Percentiles rank a stretch among this genome's conserved stretches.
Conservation (phyloP, 2,113 vertebrate genomes). For the Coregonus clupeaformis region DNA sequence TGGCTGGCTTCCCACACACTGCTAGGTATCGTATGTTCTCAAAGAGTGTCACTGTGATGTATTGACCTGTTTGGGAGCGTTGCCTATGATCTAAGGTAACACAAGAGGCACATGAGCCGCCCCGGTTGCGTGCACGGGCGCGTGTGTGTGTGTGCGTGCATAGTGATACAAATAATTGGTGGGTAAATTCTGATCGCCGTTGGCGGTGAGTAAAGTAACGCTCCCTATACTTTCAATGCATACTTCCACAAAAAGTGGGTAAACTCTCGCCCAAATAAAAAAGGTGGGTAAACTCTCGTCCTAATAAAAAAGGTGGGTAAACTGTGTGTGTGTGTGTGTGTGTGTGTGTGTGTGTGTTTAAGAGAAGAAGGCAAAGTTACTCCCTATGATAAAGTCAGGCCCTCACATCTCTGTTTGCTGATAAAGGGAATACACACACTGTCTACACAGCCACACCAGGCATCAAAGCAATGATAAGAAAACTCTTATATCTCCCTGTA, state of each 20-base stretch:
- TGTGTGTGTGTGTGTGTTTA: background rate
- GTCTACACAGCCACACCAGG: conserved; percentile 21
- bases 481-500: conserved; percentile 39
- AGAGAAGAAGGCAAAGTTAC: conserved; percentile 21
- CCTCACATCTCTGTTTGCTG: conserved; percentile 52
- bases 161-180: background rate
- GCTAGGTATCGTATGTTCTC: conserved; percentile 34
- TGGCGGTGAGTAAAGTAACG: too few relatives aligned
- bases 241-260: too few relatives aligned
- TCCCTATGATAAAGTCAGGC: conserved; percentile 49
- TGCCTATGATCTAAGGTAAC: conserved; percentile 22
- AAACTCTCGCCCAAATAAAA: background rate
- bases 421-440: conserved; percentile 43
- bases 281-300: background rate
- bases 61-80: conserved; percentile 54
- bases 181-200: conserved; percentile 20
- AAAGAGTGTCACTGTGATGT: conserved; percentile 40
- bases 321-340: background rate
- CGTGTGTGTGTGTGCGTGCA: conserved; percentile 32
- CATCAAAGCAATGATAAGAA: conserved; percentile 46
- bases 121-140: too few relatives aligned
- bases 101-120: background rate
- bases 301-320: background rate
- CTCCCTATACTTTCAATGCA: too few relatives aligned
- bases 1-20: conserved; percentile 29